Evolutionary conservation across 2,888 invertebrate genomes (phyloP).

Genomic region (Chironomus tentans): DNA sequence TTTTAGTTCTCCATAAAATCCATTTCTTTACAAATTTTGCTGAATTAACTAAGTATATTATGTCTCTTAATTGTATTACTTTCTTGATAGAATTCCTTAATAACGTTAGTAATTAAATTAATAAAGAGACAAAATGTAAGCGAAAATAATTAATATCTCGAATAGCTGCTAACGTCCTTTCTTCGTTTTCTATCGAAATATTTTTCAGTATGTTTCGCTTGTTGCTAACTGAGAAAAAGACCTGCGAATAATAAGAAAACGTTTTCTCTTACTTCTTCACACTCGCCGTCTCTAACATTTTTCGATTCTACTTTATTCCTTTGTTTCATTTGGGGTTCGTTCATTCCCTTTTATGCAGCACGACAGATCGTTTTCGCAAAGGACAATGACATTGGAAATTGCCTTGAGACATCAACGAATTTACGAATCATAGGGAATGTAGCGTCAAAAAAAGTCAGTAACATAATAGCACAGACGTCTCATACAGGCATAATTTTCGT

Average conservation of each 20-base stretch:
- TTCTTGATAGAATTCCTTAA: too few species aligned
- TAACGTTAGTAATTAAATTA: too few species aligned
- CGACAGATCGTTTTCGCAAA: neutral
- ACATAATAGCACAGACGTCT: neutral
- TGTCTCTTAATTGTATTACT: too few species aligned
- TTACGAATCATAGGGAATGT: neutral
- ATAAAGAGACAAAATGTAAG: too few species aligned
- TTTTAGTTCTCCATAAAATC: too few species aligned
- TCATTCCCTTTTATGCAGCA: neutral
- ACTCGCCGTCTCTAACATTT: neutral
- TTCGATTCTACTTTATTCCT: neutral
- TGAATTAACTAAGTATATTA: too few species aligned
- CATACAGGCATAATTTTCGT: neutral
- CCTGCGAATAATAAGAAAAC: neutral
- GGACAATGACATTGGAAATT: constrained; percentile 1
- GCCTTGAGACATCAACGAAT: constrained; percentile 1
- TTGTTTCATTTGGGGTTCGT: neutral
- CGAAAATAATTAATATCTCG: too few species aligned
- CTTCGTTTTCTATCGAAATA: too few species aligned
- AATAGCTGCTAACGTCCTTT: too few species aligned
- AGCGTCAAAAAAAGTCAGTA: neutral
- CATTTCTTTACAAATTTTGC: too few species aligned
- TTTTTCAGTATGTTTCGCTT: neutral
- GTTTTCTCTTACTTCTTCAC: neutral
- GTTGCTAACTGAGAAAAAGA: neutral